Conservation (phyloP, 2,113 vertebrate genomes). For the Ptychochromis oligacanthus region DNA sequence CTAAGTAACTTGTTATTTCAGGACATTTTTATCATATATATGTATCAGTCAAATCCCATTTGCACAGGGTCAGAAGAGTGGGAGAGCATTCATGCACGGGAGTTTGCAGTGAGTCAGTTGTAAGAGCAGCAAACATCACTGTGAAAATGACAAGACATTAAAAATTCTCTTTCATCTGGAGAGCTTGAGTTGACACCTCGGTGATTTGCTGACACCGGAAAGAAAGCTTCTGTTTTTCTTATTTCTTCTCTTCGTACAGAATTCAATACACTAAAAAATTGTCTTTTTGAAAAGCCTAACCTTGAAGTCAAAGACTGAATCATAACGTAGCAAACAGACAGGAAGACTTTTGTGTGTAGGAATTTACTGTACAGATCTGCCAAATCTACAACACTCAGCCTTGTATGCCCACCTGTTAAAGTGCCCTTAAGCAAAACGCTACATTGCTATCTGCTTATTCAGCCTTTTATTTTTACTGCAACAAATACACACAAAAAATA, state of each 20-base stretch:
- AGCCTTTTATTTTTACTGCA: not conserved
- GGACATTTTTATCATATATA: constrained; percentile 42
- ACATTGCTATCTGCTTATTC: not conserved
- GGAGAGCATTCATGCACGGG: constrained; percentile 6
- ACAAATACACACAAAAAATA: not conserved
- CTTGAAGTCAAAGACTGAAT: constrained; percentile 9
- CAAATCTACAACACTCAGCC: not conserved
- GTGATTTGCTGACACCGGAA: not conserved
- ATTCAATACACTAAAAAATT: not conserved
- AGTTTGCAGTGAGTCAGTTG: constrained; percentile 28
- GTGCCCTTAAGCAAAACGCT: not conserved
- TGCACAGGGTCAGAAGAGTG: constrained; percentile 44
- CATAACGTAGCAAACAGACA: too few species aligned
- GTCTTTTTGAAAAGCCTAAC: not conserved
- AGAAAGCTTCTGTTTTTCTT: not conserved
- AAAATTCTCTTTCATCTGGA: constrained; percentile 15
- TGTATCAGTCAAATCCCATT: constrained; percentile 39
- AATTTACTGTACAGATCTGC: not conserved
- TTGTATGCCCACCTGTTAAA: not conserved
- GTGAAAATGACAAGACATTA: not conserved
- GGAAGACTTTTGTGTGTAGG: not conserved
- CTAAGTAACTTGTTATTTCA: constrained; percentile 56
- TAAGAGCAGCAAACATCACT: not conserved
- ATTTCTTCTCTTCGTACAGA: not conserved
- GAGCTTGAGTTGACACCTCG: not conserved